A percentile compares a stretch with the other conserved stretches of the same genome.
Conservation (phyloP, 1,140 invertebrate species). For the Drosophila takahashii region DNA sequence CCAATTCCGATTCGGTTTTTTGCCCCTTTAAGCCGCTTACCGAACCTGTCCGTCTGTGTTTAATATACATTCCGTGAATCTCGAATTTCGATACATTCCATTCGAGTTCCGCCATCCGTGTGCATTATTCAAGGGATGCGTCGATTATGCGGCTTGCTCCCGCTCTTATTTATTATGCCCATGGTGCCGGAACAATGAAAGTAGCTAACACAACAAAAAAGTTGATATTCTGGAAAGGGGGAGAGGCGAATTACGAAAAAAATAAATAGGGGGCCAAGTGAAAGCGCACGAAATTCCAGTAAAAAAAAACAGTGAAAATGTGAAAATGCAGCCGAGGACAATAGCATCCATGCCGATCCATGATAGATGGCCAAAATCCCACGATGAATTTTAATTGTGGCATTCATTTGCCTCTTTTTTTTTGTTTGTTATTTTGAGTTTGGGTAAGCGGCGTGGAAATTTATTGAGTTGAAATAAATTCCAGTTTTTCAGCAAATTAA, state of each 20-base stretch:
- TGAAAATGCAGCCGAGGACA: conserved; percentile 8
- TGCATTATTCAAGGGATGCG: conserved; percentile 33
- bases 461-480: conserved; percentile 10
- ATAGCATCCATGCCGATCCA: conserved; percentile 1
- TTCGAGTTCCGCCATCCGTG: neutral
- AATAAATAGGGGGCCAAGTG: neutral
- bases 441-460: conserved; percentile 6
- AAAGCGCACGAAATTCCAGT: neutral
- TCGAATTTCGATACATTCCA: conserved; percentile 26
- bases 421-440: neutral
- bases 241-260: conserved; percentile 1
- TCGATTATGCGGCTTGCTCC: conserved; percentile 33
- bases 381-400: conserved; percentile 26
- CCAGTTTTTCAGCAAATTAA: neutral
- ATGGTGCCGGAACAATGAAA: conserved; percentile 27
- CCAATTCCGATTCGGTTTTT: neutral
- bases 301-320: neutral
- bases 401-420: conserved; percentile 1
- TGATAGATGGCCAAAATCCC: conserved; percentile 16
- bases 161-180: conserved; percentile 44
- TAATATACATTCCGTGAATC: conserved; percentile 58
- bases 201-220: conserved; percentile 28
- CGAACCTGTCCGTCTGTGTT: neutral
- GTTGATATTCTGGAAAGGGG: neutral
- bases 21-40: conserved; percentile 51